Evolutionary conservation across 2,797 vertebrate genomes (phyloP).

Genomic region (Parauchenoglanis ngamensis): DNA sequence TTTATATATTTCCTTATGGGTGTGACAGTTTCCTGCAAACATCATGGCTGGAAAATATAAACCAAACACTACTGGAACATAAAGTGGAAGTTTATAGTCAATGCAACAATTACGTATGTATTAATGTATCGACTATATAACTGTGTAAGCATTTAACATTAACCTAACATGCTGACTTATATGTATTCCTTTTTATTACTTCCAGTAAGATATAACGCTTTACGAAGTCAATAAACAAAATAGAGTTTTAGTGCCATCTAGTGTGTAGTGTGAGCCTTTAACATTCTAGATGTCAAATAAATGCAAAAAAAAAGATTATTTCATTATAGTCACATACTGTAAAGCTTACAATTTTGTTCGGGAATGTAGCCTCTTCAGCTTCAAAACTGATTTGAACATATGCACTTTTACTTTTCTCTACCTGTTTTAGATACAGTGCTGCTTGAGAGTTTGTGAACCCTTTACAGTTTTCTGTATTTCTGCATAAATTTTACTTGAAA

Average conservation of each 20-base stretch:
- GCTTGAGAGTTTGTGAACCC: not conserved
- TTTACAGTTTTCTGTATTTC: not conserved
- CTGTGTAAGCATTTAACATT: not conserved
- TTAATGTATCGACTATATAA: not conserved
- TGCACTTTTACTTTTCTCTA: not conserved
- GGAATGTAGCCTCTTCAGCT: not conserved
- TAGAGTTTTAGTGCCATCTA: constrained; percentile 38
- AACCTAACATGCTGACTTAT: not conserved
- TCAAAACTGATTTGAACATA: not conserved
- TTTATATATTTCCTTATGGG: not conserved
- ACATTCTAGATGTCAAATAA: not conserved
- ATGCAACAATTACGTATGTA: not conserved
- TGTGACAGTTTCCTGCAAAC: not conserved
- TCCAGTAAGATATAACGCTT: not conserved
- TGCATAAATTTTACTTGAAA: not conserved
- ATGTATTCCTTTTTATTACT: too few relatives aligned
- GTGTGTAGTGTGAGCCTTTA: constrained; percentile 13
- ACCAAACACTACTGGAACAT: not conserved
- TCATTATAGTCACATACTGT: not conserved
- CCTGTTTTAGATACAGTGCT: not conserved
- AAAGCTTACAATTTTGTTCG: not conserved
- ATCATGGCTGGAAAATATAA: constrained; percentile 3
- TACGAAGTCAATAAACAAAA: constrained; percentile 6
- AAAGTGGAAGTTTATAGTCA: not conserved
- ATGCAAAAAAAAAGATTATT: not conserved